A percentile compares a stretch with the other conserved stretches of the same genome.
phyloP scores from a whole-genome alignment of 2,113 vertebrate genomes.

The Forbesichthys agassizii region DNA sequence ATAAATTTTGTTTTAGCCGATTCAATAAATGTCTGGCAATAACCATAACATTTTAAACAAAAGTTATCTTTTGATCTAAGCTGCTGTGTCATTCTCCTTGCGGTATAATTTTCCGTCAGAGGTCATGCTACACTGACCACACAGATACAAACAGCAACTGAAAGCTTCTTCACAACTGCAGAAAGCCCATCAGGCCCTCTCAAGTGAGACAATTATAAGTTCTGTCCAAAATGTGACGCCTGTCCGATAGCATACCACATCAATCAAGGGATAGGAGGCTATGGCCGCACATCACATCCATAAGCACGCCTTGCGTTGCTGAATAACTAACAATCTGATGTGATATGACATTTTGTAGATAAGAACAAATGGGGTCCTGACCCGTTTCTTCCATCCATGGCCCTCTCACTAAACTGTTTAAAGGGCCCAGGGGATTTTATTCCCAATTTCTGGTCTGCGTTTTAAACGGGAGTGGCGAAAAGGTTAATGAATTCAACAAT shows the following conservation, averaged over 20 bases:
- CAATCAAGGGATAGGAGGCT: constrained; percentile 4
- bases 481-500: constrained; percentile 70
- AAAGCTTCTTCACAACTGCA: constrained; percentile 56
- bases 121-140: constrained; percentile 38
- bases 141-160: constrained; percentile 66
- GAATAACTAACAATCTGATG: constrained; percentile 64
- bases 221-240: constrained; percentile 40
- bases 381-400: not conserved
- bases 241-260: constrained; percentile 31
- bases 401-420: constrained; percentile 47
- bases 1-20: too few relatives aligned
- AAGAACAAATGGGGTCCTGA: constrained; percentile 50
- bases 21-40: not conserved
- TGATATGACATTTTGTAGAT: constrained; percentile 58
- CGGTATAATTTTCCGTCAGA: constrained; percentile 15
- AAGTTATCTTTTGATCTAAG: not conserved
- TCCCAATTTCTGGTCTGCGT: constrained; percentile 41
- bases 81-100: too few relatives aligned
- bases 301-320: constrained; percentile 36
- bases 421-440: constrained; percentile 27
- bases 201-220: constrained; percentile 52
- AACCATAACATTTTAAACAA: not conserved
- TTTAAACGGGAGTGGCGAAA: constrained; percentile 63
- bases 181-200: constrained; percentile 55
- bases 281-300: constrained; percentile 35